A percentile compares a stretch with the other conserved stretches of the same genome.
Evolutionary conservation across 2,888 invertebrate genomes (phyloP).

Genomic region (Drosophila colorata): DNA sequence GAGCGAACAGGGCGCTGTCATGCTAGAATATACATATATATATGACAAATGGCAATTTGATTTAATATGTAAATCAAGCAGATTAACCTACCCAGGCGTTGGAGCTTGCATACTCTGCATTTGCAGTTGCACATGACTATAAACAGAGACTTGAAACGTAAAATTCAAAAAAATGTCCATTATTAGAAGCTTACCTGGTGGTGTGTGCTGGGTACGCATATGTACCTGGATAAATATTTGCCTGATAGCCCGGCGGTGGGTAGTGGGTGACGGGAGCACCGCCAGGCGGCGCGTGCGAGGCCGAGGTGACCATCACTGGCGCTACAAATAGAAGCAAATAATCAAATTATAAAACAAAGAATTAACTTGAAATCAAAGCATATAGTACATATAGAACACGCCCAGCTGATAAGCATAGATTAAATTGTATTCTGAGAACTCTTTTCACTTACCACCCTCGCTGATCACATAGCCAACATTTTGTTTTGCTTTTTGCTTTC

Average conservation of each 20-base stretch:
- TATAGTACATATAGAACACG: neutral
- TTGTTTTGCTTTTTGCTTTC: slow-evolving; percentile 5
- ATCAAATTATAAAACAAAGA: neutral
- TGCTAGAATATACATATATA: neutral
- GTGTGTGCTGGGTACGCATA: slow-evolving; percentile 2
- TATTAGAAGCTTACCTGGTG: slow-evolving; percentile 6
- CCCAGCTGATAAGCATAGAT: neutral
- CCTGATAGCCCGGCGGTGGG: slow-evolving; percentile 12
- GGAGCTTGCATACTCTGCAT: neutral
- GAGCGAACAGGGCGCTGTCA: neutral
- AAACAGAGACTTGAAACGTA: neutral
- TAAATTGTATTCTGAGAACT: neutral
- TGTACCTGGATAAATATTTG: neutral
- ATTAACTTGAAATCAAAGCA: neutral
- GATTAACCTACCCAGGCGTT: slow-evolving; percentile 10
- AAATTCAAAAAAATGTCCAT: neutral
- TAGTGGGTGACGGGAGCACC: neutral
- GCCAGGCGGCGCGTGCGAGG: neutral
- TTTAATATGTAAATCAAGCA: neutral
- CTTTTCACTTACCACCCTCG: neutral
- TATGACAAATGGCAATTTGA: too few relatives aligned
- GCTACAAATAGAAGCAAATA: too few relatives aligned
- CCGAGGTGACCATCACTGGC: slow-evolving; percentile 1
- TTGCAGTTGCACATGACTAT: slow-evolving; percentile 32
- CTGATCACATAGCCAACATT: slow-evolving; percentile 43